A percentile compares a stretch with the other conserved stretches of the same genome.
These are phyloP conservation scores for Eilema griseolum DNA, from an alignment of 2,888 invertebrate genomes.

Conservation along the genomic window DNA sequence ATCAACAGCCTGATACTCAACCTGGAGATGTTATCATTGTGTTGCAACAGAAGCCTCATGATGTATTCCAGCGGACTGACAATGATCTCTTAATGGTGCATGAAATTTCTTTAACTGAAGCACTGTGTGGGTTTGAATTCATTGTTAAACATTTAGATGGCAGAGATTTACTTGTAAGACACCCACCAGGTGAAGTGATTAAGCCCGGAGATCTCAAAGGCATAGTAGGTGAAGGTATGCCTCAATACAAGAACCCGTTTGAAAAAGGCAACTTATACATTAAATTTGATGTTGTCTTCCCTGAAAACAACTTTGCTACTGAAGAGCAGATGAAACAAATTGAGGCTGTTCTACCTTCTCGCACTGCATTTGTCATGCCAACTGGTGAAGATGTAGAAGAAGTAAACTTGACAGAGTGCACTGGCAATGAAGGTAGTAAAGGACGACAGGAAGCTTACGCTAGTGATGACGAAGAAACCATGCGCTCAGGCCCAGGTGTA, in stretches of 20 bases:
- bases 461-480: constrained; percentile 88
- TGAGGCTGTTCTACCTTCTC: constrained; percentile 91
- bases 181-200: constrained; percentile 93
- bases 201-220: constrained; percentile 93
- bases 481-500: constrained; percentile 88
- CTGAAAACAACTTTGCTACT: constrained; percentile 92
- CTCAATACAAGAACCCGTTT: constrained; percentile 93
- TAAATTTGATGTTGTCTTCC: constrained; percentile 95
- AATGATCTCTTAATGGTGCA: constrained; percentile 92
- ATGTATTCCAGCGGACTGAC: constrained; percentile 91
- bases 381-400: constrained; percentile 94
- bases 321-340: constrained; percentile 89
- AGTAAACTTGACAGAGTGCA: constrained; percentile 92
- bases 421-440: constrained; percentile 87
- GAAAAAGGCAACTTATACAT: constrained; percentile 95
- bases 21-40: constrained; percentile 97
- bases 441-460: constrained; percentile 90
- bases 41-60: constrained; percentile 93
- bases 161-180: constrained; percentile 92
- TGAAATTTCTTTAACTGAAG: constrained; percentile 93
- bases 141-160: constrained; percentile 96
- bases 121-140: constrained; percentile 95
- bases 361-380: constrained; percentile 90
- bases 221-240: constrained; percentile 96
- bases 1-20: constrained; percentile 94